Base-by-base conservation (phyloP, 2,113 vertebrate species). In the Cacatua alba region DNA sequence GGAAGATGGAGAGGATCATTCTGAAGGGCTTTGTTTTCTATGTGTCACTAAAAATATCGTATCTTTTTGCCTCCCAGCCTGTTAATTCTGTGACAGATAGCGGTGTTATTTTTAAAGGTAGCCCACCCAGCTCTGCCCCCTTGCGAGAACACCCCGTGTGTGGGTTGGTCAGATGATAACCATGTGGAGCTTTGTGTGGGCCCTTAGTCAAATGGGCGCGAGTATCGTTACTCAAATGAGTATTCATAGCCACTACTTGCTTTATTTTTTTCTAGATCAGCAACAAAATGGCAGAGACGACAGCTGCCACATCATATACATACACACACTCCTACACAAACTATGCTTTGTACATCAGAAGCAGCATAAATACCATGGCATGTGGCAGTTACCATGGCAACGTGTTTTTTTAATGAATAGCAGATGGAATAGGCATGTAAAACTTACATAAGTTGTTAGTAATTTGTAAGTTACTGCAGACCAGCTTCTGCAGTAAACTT, bases 401-500 rank as follows among this genome's bases (percentile, higher is more conserved):
- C 91, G 70, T 95, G 95, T 94, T 98, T 98, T 98, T 97, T 97
- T 98, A 98, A 98, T 98, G 97, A 98, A 97, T 98, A 98, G 97
- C 98, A 98, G 98, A 98, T 98, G 98, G 98, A 98, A 97, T 94
- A 97, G 97, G 86, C 98, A 98, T 98, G 98, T 98, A 98, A 98
- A 98, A 98, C 98, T 98, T 98, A 98, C 97, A 98, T 98, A 98
- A 98, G 97, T 98, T 98, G 97, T 98, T 98, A 98, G 98, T 97
- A 98, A 98, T 98, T 97, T 98, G 97, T 98, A 97, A 98, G 97
- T 98, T 98, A 98, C 97, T 98, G 97, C 93, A 97, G 97, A 98
- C 97, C 97, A 98, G 97, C 97, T 98, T 97, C 96, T 95, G 97
- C 97, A 96, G 95, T 96, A 98, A 98, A 98, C 96, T 98, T 98